Evolutionary conservation across 2,888 invertebrate genomes (phyloP).

Genomic region (Synergus gifuensis): DNA sequence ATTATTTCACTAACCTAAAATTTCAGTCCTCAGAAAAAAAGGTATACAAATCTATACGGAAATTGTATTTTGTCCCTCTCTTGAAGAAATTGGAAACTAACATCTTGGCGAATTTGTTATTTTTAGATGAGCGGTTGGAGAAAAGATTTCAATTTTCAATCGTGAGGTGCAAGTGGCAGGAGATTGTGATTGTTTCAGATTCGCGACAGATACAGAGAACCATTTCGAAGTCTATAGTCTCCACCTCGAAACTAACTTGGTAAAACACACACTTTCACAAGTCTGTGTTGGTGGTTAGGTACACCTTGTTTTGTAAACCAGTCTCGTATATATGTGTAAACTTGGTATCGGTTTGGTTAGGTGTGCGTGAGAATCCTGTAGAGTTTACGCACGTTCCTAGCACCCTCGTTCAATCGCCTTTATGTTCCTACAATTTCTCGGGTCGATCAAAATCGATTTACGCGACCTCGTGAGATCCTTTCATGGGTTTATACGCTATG

Average conservation of each 20-base stretch:
- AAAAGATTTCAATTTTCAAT: constrained; percentile 41
- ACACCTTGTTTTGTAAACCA: constrained; percentile 27
- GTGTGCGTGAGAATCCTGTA: constrained; percentile 47
- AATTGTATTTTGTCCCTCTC: neutral
- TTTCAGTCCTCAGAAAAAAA: neutral
- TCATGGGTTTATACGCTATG: constrained; percentile 7
- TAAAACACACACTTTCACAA: constrained; percentile 7
- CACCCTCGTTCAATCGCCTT: constrained; percentile 71
- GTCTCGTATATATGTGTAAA: constrained; percentile 1
- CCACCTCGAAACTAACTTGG: constrained; percentile 14
- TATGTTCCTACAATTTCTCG: constrained; percentile 69
- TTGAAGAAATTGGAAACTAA: neutral
- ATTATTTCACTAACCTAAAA: neutral
- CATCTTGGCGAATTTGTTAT: constrained; percentile 20
- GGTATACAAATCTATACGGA: neutral
- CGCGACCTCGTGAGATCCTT: constrained; percentile 35
- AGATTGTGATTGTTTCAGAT: constrained; percentile 33
- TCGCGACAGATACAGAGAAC: constrained; percentile 32
- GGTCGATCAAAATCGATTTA: constrained; percentile 67
- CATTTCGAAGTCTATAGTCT: constrained; percentile 38
- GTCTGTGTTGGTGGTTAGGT: constrained; percentile 2
- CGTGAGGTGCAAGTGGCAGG: constrained; percentile 27
- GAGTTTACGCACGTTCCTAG: constrained; percentile 61
- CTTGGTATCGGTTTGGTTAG: constrained; percentile 6
- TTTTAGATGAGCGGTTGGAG: neutral